Conservation (phyloP, 1,140 invertebrate genomes). For the Heterodera schachtii region DNA sequence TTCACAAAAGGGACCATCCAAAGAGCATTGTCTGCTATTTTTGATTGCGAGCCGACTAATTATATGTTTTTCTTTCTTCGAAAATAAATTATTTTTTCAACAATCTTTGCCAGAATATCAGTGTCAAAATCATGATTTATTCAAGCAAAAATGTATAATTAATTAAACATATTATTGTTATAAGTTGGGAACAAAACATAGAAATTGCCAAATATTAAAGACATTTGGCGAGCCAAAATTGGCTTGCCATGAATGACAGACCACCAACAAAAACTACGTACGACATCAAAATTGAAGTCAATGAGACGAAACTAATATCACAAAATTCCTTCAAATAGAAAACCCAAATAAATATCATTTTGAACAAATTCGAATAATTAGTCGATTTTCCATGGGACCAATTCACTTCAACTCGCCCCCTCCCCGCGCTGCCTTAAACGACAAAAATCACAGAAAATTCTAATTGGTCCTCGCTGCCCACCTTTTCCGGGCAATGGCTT, state of each 20-base stretch:
- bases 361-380: not conserved
- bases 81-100: too few species aligned
- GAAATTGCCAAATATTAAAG: too few species aligned
- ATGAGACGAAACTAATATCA: not conserved
- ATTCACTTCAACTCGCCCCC: not conserved
- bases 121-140: too few species aligned
- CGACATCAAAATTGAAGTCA: not conserved
- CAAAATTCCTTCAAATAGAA: not conserved
- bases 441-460: too few species aligned
- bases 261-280: too few species aligned
- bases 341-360: not conserved
- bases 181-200: too few species aligned
- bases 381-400: not conserved
- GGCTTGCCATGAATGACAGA: too few species aligned
- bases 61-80: not conserved
- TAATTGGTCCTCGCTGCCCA: not conserved
- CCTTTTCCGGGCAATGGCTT: slow-evolving; percentile 18
- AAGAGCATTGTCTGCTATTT: not conserved
- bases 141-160: too few species aligned
- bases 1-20: not conserved
- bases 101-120: too few species aligned
- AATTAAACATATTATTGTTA: too few species aligned
- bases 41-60: not conserved
- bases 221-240: too few species aligned
- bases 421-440: not conserved